Base-by-base conservation (phyloP, 2,113 vertebrate genomes). In the Psilopogon haemacephalus region DNA sequence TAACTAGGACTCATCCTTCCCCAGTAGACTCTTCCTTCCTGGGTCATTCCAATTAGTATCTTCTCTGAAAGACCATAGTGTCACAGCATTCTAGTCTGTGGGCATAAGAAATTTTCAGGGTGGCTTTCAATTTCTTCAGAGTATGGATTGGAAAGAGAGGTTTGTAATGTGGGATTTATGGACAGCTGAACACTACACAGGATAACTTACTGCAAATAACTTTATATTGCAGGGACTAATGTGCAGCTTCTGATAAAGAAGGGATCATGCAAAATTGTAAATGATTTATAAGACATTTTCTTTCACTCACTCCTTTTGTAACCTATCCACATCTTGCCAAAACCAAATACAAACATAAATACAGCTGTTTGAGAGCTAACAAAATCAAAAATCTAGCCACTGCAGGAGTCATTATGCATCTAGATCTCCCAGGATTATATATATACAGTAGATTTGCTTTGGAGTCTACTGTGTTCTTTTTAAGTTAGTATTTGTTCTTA, bases 1-100 rank as follows among this genome's bases (percentile, higher is more conserved):
- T 64, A 11, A 75, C 4, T 64, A 81, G 9, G 7, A 27, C 0
- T 0, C 19, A 12, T 18, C 30, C 18, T 74, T 72, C 6, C 26
- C 8, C 5, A 70, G 33, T 6, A 89, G 8, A 7, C 1, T 69
- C 16, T 59, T 28, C 19, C 3, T 9, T 70, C 26, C 30, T 46
- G 19, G 9, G 4, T 73, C 21, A 27, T 9, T 60, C 26, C 37
- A 55, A 5, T 21, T 8, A 73, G 10, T 11, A 33, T 42, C 9
- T 83, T 72, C 35, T 40, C 54, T 55, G 28, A 30, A 46, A 38
- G 18, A 11, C 1, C 1, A 0, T 4, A 2, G 8, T 23, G 15
- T 54, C 44, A 59, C 32, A 73, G 35, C 16, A 55, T 12, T 7
- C 23, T 5, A 62, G 8, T 38, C 24, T 65, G 18, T 28, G 20